These are phyloP conservation scores for Venustoraphidia nigricollis DNA, from an alignment of 2,888 invertebrate species.

Conservation along the genomic window DNA sequence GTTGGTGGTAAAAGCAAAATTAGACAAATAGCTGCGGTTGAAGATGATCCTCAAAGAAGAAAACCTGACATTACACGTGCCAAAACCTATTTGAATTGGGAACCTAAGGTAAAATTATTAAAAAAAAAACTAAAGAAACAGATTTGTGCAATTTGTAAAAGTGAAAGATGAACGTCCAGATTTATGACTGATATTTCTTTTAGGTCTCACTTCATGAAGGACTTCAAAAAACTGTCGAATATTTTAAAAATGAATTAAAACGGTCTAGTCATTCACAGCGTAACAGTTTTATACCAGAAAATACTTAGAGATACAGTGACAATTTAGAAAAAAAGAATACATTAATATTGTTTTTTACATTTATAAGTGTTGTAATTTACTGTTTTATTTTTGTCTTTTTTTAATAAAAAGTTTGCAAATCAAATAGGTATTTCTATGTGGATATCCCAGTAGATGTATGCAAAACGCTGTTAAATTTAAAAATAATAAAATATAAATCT, in stretches of 20 bases:
- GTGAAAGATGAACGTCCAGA: neutral
- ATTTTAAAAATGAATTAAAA: slow-evolving; percentile 79
- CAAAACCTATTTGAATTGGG: slow-evolving; percentile 72
- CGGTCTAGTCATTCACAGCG: slow-evolving; percentile 39
- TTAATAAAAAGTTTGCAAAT: too few species aligned
- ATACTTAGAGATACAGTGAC: neutral
- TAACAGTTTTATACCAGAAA: slow-evolving; percentile 23
- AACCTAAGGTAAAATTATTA: slow-evolving; percentile 54
- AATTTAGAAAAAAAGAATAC: neutral
- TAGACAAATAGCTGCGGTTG: slow-evolving; percentile 67
- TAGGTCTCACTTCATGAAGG: slow-evolving; percentile 72
- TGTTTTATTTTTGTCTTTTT: too few species aligned
- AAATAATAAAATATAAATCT: too few species aligned
- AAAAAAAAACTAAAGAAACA: neutral
- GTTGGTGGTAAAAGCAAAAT: slow-evolving; percentile 79
- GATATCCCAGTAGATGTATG: too few species aligned
- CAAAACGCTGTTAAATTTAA: too few species aligned
- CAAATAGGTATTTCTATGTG: too few species aligned
- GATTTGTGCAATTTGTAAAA: neutral
- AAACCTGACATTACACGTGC: slow-evolving; percentile 89
- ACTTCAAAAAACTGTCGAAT: slow-evolving; percentile 80
- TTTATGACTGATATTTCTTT: slow-evolving; percentile 15
- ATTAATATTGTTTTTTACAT: neutral
- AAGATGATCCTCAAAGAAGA: slow-evolving; percentile 91
- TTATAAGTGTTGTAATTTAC: too few species aligned